phyloP scores from a whole-genome alignment of 2,888 invertebrate genomes.

The Sphaeridia pumilis region DNA sequence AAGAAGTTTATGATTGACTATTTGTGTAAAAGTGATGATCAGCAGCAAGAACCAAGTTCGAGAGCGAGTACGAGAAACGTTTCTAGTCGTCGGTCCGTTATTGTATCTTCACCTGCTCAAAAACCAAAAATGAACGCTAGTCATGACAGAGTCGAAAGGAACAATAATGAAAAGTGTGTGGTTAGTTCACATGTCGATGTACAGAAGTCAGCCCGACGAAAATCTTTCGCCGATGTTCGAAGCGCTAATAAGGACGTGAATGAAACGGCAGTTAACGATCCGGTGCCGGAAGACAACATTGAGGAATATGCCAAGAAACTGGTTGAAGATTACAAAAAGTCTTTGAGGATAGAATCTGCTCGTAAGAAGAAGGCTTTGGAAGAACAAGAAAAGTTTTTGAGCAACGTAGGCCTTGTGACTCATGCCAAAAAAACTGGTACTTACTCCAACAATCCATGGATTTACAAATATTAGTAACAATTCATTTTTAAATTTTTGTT shows the following conservation, averaged over 20 bases:
- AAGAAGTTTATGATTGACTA: constrained; percentile 28
- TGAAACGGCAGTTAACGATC: too few species aligned
- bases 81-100: constrained; percentile 17
- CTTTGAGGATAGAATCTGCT: constrained; percentile 16
- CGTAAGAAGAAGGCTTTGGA: constrained; percentile 12
- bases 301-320: constrained; percentile 22
- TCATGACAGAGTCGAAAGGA: neutral
- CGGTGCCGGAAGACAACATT: neutral
- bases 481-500: neutral
- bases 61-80: neutral
- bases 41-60: neutral
- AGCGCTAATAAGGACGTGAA: too few species aligned
- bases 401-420: constrained; percentile 23
- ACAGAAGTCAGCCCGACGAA: too few species aligned
- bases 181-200: too few species aligned
- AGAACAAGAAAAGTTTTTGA: constrained; percentile 25
- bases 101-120: constrained; percentile 8
- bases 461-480: neutral
- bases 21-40: constrained; percentile 24
- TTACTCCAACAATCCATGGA: too few species aligned
- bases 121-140: neutral
- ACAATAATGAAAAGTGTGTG: neutral
- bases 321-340: constrained; percentile 19
- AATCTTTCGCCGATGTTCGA: too few species aligned
- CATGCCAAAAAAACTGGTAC: constrained; percentile 26